Evolutionary conservation across 37 sponge, comb jelly and placozoan genomes (phyloP).

Genomic region (Corticium candelabrum): DNA sequence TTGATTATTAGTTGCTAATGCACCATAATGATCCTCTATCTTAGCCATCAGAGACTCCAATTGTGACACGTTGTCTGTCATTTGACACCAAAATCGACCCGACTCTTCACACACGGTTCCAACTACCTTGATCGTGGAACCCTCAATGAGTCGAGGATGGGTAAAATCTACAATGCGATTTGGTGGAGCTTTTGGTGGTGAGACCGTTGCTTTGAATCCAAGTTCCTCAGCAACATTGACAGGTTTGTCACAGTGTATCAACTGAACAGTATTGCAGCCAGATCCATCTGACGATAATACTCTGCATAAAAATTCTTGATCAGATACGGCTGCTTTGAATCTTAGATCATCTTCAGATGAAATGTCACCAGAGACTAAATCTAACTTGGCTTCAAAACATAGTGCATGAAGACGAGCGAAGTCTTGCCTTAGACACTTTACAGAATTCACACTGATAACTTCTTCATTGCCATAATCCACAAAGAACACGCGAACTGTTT

Average conservation of each 20-base stretch:
- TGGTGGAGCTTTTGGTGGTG: neutral
- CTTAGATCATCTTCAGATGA: neutral
- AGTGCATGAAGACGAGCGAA: neutral
- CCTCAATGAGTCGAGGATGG: no score
- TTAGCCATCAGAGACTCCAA: neutral
- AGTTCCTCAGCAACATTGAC: neutral
- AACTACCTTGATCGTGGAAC: no score
- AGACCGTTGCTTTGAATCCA: neutral
- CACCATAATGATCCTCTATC: neutral
- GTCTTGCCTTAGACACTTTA: neutral
- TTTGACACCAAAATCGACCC: neutral
- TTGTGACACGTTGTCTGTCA: neutral
- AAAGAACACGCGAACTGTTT: constrained; percentile 28
- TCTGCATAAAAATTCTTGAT: neutral
- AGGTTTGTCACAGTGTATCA: neutral
- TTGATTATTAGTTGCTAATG: neutral
- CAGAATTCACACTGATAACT: neutral
- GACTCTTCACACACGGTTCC: no score
- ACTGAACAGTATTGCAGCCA: neutral
- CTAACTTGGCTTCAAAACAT: neutral
- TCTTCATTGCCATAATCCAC: constrained; percentile 65
- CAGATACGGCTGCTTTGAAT: neutral
- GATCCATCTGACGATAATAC: neutral
- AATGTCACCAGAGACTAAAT: neutral
- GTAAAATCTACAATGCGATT: neutral